Evolutionary conservation across 30 jellyfish, hydroid and myxozoan genomes (phyloP).

Genomic region (Cassiopea andromeda): DNA sequence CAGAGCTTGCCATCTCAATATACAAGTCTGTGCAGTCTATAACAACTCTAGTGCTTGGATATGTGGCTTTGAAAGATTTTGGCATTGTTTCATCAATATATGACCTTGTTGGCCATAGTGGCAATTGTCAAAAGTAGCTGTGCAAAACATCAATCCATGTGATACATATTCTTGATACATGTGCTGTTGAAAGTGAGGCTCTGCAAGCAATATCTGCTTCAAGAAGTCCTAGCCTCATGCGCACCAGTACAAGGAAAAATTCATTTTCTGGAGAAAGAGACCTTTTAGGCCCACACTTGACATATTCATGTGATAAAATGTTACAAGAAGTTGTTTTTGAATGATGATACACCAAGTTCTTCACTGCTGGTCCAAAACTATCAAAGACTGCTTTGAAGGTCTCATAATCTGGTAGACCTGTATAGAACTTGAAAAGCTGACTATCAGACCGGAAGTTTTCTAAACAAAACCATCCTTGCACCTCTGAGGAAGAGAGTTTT

Average conservation of each 20-base stretch:
- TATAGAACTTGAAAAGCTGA: conserved; percentile 27
- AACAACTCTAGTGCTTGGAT: conserved; percentile 49
- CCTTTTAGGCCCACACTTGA: conserved; percentile 32
- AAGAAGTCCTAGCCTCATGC: conserved; percentile 52
- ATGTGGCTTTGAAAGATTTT: conserved; percentile 33
- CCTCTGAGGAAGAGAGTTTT: not conserved
- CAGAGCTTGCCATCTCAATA: conserved; percentile 46
- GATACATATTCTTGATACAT: conserved; percentile 47
- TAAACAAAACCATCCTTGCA: not conserved
- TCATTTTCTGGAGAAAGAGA: conserved; percentile 16
- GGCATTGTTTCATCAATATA: conserved; percentile 49
- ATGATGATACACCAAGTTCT: not conserved
- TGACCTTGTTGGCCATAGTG: conserved; percentile 50
- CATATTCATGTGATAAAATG: conserved; percentile 5
- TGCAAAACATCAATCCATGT: conserved; percentile 54
- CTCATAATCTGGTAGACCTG: conserved; percentile 33
- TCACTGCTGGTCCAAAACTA: conserved; percentile 34
- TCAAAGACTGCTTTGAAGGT: conserved; percentile 19
- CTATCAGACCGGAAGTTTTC: not conserved
- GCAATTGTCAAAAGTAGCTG: conserved; percentile 22
- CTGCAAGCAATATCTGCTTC: conserved; percentile 54
- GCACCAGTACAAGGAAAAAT: conserved; percentile 27
- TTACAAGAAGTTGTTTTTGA: conserved; percentile 24
- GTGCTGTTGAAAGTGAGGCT: conserved; percentile 16
- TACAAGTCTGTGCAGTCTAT: conserved; percentile 51